Conservation (phyloP, 2,888 invertebrate genomes). For the Opisthograptis luteolata region DNA sequence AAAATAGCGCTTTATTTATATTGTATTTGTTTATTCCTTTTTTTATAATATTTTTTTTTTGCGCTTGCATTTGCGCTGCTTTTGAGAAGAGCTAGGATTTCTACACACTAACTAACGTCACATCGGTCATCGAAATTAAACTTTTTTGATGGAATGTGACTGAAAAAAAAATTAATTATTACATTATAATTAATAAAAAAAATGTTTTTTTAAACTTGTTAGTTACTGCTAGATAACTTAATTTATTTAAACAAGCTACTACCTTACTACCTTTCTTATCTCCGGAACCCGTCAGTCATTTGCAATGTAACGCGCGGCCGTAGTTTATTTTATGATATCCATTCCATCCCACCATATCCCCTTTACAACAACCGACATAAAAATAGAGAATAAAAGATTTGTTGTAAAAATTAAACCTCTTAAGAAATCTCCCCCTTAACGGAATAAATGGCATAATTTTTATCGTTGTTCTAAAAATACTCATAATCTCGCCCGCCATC, state of each 20-base stretch:
- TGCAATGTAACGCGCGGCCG: conserved; percentile 63
- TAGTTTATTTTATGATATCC: conserved; percentile 67
- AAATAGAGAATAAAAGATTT: conserved; percentile 72
- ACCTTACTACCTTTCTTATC: conserved; percentile 20
- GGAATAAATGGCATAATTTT: conserved; percentile 68
- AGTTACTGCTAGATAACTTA: neutral
- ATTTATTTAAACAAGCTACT: conserved; percentile 10
- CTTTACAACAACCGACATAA: conserved; percentile 69
- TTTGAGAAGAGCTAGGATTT: too few relatives aligned
- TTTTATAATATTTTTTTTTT: too few relatives aligned
- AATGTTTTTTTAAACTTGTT: too few relatives aligned
- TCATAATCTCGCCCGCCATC: conserved; percentile 57
- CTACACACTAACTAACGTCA: too few relatives aligned
- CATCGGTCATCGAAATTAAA: too few relatives aligned
- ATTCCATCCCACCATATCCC: conserved; percentile 67
- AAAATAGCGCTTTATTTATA: too few relatives aligned
- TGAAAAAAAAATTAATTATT: too few relatives aligned
- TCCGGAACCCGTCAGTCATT: conserved; percentile 46
- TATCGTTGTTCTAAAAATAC: conserved; percentile 68
- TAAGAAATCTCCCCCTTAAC: conserved; percentile 67
- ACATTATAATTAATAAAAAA: too few relatives aligned
- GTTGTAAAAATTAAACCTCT: conserved; percentile 79
- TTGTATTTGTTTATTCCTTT: too few relatives aligned
- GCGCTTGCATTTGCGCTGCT: too few relatives aligned
- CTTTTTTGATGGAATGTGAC: too few relatives aligned